Evolutionary conservation across 2,113 vertebrate genomes (phyloP).

Genomic region (Zapornia atra): DNA sequence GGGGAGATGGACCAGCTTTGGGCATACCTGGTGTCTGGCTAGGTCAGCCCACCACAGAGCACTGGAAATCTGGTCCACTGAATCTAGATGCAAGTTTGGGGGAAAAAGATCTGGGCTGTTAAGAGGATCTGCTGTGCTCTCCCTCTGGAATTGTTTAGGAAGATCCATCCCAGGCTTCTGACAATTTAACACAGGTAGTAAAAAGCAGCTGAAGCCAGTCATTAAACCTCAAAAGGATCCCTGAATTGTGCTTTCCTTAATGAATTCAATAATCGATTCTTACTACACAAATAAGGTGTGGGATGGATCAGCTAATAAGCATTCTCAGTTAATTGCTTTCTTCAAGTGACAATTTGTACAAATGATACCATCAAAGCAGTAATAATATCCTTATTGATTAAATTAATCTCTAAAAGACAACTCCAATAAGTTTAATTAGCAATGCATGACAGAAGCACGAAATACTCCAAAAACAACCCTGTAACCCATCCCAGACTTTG

Average conservation of each 20-base stretch:
- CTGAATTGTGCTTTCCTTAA: slow-evolving; percentile 42
- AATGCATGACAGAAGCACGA: slow-evolving; percentile 26
- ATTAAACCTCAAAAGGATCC: slow-evolving; percentile 24
- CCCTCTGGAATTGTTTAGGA: not conserved
- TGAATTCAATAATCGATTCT: slow-evolving; percentile 51
- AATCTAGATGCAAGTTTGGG: rapidly evolving
- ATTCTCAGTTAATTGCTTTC: slow-evolving; percentile 58
- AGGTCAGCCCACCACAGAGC: not conserved
- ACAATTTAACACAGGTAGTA: not conserved
- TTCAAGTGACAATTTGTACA: slow-evolving; percentile 66
- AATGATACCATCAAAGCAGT: slow-evolving; percentile 67
- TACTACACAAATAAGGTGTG: slow-evolving; percentile 46
- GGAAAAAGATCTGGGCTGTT: rapidly evolving
- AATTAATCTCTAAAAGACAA: slow-evolving; percentile 63
- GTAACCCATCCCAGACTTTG: not conserved
- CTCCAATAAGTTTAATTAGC: slow-evolving; percentile 62
- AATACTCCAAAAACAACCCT: not conserved
- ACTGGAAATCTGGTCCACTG: not conserved
- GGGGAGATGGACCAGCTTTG: no score
- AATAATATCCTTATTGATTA: slow-evolving; percentile 74
- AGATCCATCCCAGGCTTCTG: not conserved
- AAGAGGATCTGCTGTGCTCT: not conserved
- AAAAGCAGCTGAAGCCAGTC: not conserved
- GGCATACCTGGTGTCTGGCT: no score
- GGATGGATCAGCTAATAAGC: slow-evolving; percentile 61